phyloP scores from a whole-genome alignment of 2,113 vertebrate genomes.

The Muscicapa adusta region DNA sequence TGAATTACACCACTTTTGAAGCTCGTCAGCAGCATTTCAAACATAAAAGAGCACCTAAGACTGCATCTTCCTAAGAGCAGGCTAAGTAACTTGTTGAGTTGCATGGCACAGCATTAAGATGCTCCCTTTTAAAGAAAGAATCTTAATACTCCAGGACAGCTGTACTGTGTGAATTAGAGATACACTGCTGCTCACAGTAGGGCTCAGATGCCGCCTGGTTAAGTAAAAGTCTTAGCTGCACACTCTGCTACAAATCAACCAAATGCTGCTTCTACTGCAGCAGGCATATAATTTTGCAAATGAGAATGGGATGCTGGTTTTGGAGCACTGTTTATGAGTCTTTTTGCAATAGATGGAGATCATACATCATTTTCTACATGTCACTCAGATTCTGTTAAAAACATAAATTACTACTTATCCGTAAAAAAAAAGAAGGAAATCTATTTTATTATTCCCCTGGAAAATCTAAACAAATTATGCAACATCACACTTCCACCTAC shows the following conservation, averaged over 20 bases:
- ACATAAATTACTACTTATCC: conserved; percentile 2
- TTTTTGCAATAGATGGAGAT: neutral
- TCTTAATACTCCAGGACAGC: neutral
- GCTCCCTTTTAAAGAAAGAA: neutral
- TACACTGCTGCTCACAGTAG: neutral
- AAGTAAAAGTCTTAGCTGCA: neutral
- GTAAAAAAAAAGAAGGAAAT: conserved; percentile 14
- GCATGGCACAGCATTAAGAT: neutral
- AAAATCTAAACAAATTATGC: conserved; percentile 44
- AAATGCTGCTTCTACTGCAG: neutral
- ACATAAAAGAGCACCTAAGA: neutral
- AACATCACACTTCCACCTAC: conserved; percentile 12
- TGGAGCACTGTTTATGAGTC: neutral
- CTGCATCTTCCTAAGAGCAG: neutral
- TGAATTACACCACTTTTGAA: neutral
- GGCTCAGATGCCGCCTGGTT: neutral
- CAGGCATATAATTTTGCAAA: neutral
- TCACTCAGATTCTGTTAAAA: neutral
- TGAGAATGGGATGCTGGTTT: neutral
- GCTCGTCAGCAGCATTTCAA: neutral
- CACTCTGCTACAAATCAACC: neutral
- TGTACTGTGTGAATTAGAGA: neutral
- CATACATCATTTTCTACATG: neutral
- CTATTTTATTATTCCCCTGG: conserved; percentile 12
- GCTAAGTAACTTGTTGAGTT: neutral